These are phyloP conservation scores for Anthopleura sola DNA, from an alignment of 64 coral and sea anemone genomes.

Conservation along the genomic window DNA sequence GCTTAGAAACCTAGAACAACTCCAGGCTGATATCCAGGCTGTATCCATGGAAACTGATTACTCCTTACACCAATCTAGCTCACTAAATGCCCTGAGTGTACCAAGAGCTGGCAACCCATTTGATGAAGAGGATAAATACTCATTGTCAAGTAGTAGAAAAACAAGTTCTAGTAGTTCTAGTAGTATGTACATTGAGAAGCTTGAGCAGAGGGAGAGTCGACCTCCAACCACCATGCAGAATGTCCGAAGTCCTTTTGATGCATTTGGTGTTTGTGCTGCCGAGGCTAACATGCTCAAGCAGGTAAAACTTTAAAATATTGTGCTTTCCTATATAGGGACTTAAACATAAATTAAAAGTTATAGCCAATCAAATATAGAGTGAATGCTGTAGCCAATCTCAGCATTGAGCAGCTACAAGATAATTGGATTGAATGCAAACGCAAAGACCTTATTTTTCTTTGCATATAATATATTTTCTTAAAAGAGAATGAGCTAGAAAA, in stretches of 20 bases:
- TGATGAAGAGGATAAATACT: conserved; percentile 74
- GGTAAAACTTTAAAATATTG: conserved; percentile 38
- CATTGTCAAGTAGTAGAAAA: conserved; percentile 15
- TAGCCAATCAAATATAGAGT: too few species aligned
- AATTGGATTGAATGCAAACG: too few species aligned
- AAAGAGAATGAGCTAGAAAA: too few species aligned
- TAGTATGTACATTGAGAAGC: conserved; percentile 56
- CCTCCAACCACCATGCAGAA: conserved; percentile 21
- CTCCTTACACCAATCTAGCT: conserved; percentile 1
- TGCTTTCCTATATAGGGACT: too few species aligned
- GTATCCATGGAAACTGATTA: conserved; percentile 60
- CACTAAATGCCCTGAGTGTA: conserved; percentile 3
- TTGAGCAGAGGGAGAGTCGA: conserved; percentile 43
- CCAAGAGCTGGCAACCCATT: conserved; percentile 48
- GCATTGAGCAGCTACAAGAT: too few species aligned
- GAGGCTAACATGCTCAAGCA: conserved; percentile 93
- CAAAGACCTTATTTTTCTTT: too few species aligned
- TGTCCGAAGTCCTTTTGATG: conserved; percentile 84
- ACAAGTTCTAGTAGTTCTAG: conserved; percentile 15
- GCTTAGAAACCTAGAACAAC: conserved; percentile 70
- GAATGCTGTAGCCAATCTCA: too few species aligned
- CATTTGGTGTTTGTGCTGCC: conserved; percentile 93
- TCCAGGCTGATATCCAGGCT: conserved; percentile 67
- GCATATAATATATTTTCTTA: too few species aligned
- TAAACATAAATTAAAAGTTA: too few species aligned